Base-by-base conservation (phyloP, 1,140 invertebrate genomes). In the Helicorthomorpha holstii region DNA sequence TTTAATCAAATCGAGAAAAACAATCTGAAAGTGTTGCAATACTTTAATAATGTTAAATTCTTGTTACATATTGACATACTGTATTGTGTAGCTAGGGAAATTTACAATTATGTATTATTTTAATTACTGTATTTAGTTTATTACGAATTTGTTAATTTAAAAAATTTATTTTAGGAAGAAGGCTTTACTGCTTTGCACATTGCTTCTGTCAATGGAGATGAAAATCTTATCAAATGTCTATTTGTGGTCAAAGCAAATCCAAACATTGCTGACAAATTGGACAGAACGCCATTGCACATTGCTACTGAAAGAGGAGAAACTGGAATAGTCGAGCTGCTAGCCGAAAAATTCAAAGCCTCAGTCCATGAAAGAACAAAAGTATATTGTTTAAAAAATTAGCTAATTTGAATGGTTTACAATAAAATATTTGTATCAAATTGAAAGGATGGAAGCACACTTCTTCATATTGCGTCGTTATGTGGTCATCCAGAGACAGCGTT, bases 401-500 rank as follows among this genome's bases (percentile, higher is more conserved):
- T 29, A 16, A 23, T 27, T 26, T 16, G 44, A 14, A 12, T 21
- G 29, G 19, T 50, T 34, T 54, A 4, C 14, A 41, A 14, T 38
- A 24, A 27, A 43, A 10, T 27, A 29, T 53, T 27, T n/a, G 29
- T 1, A 19, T 45, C 56, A 12, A 14, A 54, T 53, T 48, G 49
- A 29, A 63, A 71, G 58, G 95, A 98, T 69, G 95, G 95, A 45
- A 95, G 86, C 56, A 99, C 95, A 0, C 68, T 98, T 46, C 95
- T 98, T 85, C 95, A 98, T 66, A 94, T 98, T 50, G 93, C 93
- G 0, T 94, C 92, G 0, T 69, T 91, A 43, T 91, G 88, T 65
- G 95, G 94, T 0, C 93, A 98, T 68, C 90, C 94, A 1, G 92
- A 96, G 58, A 98, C 93, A 57, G 94, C 94, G n/a, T 85, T 93